Base-by-base conservation (phyloP, 2,888 invertebrate species). In the Liodrosophila aerea region DNA sequence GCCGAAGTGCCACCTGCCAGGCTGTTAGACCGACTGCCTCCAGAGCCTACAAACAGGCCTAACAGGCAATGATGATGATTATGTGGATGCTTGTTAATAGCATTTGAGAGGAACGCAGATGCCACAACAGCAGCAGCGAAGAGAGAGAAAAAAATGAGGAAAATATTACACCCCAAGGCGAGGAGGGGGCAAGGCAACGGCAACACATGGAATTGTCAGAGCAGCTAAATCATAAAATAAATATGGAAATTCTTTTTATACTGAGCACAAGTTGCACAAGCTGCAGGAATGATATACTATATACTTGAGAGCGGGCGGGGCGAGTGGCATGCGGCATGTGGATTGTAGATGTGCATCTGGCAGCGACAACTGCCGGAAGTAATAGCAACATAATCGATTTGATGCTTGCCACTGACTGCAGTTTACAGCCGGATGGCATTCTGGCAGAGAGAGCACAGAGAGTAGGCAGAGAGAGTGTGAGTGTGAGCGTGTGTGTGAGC, bases 361-460 rank as follows among this genome's bases (percentile, higher is more conserved):
- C 46, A 66, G 58, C 70, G 81, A 68, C 77, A 77, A 64, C 73
- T 77, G 78, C 72, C 76, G 81, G 82, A 82, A 85, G 76, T 85
- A 82, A 85, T 82, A 82, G 82, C 77, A 85, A 77, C 80, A 77
- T 82, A 81, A 84, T 81, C 80, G 80, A 81, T 84, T 84, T 77
- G 82, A 63, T 66, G 70, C 69, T 37, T 65, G 73, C 69, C 60
- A 50, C 52, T 54, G 67, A 22, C 65, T 71, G 71, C 77, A 78
- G 65, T 64, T 80, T 76, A 70, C 73, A 39, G 71, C 50, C 63
- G 71, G 44, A 64, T 73, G 58, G 52, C 59, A 33, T 30, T 49
- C 33, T 51, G 40, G 36, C 29, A n/a, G 16, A 11, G 39, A n/a
- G 30, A 30, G 30, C 9, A 30, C n/a, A 30, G 30, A 30, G 30